A percentile compares a stretch with the other conserved stretches of the same genome.
phyloP scores from a whole-genome alignment of 1,140 invertebrate species.

The Ptiloglossa arizonensis region DNA sequence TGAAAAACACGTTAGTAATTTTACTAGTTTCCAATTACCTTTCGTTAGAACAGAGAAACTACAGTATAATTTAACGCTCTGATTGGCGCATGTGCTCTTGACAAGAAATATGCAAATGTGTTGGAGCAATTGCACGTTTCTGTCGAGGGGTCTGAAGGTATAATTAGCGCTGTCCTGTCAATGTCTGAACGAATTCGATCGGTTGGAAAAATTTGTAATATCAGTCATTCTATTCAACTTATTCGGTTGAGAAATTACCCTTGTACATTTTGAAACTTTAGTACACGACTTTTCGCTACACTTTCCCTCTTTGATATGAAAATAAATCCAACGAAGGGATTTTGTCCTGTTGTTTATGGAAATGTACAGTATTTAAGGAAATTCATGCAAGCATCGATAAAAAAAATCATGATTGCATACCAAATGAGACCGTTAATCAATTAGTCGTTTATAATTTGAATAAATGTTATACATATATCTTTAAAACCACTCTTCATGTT shows the following conservation, averaged over 20 bases:
- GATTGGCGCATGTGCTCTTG: slow-evolving; percentile 25
- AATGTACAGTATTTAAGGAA: too few relatives aligned
- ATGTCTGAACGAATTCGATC: slow-evolving; percentile 29
- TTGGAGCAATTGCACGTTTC: slow-evolving; percentile 33
- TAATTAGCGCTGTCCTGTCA: slow-evolving; percentile 34
- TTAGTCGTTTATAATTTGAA: too few relatives aligned
- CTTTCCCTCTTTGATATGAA: too few relatives aligned
- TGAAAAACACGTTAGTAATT: slow-evolving; percentile 12
- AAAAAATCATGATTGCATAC: too few relatives aligned
- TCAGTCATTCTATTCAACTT: neutral
- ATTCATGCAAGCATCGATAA: too few relatives aligned
- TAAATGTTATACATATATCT: too few relatives aligned
- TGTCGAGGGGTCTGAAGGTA: slow-evolving; percentile 26
- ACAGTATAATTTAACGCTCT: slow-evolving; percentile 46
- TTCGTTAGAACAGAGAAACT: slow-evolving; percentile 21
- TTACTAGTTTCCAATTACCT: slow-evolving; percentile 17
- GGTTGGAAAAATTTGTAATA: slow-evolving; percentile 33
- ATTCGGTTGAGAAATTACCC: neutral
- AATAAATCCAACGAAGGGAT: too few relatives aligned
- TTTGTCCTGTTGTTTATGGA: too few relatives aligned
- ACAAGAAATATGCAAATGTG: slow-evolving; percentile 42
- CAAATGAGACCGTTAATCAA: too few relatives aligned
- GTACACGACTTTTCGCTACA: too few relatives aligned
- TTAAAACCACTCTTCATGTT: too few relatives aligned
- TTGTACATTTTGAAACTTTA: neutral